Evolutionary conservation across 1,140 invertebrate genomes (phyloP), one percentile per base, ranked within the genome.

Genomic region (Macrotrachela quadricornifera): DNA sequence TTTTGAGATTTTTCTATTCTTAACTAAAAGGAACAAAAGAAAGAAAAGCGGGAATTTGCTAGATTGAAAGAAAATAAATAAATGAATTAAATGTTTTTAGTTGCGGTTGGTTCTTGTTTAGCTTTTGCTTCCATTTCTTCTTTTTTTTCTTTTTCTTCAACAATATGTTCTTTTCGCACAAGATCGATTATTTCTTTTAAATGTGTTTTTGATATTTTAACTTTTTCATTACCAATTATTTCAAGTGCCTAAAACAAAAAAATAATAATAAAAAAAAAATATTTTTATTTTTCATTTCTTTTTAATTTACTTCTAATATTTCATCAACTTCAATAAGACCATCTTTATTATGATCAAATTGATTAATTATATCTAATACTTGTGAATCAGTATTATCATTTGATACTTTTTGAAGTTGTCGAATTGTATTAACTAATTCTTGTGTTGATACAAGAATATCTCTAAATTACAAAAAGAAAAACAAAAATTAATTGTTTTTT

Each of bases 181-280:
- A 54, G 37, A 45, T 49, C 42, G 15, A 54, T 16, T 13, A 54
- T 48, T 39, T 54, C 46, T 14, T 39, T 44, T 17, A 54, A 30
- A 40, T 49, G 47, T 13, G 44, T 39, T 18, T 54, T 42, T n/a
- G n/a, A 48, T 9, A 54, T 46, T 50, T 48, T 43, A 16, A 54
- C 53, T 13, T 54, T 54, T 36, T 54, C 53, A 37, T 54, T 14
- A n/a, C 42, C 46, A 16, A 54, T 49, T 16, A 54, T 41, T 39
- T 54, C 46, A 46, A 54, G 48, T 11, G 48, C 47, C 47, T 54
- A n/a, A 10, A 15, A 3, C 4, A 21, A 13, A 45, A 49, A 11
- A 6, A 0, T 16, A 3, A 53, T 37, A 13, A 21, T 11, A 21
- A n/a, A 14, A 14, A 46, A 41, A 46, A 46, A 39, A 13, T 10